phyloP scores from a whole-genome alignment of 1,140 invertebrate genomes.

The Drosophila ambigua region DNA sequence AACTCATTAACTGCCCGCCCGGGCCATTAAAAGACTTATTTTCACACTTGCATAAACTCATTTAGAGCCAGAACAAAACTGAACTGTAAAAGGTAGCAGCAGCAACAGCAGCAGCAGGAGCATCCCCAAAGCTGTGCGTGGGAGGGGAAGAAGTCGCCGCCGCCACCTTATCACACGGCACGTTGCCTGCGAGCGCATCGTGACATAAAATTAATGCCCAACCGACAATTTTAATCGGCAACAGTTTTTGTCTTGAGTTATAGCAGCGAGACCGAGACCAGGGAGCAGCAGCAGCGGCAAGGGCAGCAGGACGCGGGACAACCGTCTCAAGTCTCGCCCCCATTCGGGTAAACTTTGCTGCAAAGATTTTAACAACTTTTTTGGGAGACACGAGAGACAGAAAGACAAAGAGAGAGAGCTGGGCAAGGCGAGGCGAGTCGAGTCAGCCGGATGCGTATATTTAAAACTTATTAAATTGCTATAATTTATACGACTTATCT shows the following conservation, averaged over 20 bases:
- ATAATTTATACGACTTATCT: constrained; percentile 84
- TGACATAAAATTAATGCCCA: constrained; percentile 83
- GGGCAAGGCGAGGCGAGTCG: constrained; percentile 2
- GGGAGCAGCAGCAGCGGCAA: not conserved
- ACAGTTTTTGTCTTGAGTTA: constrained; percentile 81
- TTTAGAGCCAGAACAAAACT: constrained; percentile 69
- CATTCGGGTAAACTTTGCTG: constrained; percentile 62
- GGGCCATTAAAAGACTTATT: constrained; percentile 82
- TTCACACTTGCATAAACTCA: constrained; percentile 82
- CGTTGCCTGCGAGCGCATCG: constrained; percentile 72
- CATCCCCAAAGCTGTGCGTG: constrained; percentile 5
- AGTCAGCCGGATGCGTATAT: constrained; percentile 79
- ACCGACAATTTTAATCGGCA: constrained; percentile 83
- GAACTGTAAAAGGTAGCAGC: constrained; percentile 50
- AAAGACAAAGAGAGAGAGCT: constrained; percentile 27
- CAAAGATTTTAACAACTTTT: constrained; percentile 71
- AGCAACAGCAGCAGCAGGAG: not conserved
- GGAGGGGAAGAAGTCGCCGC: constrained; percentile 15
- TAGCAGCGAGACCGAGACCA: constrained; percentile 40
- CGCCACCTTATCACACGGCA: constrained; percentile 78
- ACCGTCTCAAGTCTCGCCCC: constrained; percentile 25
- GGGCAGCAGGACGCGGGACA: constrained; percentile 7
- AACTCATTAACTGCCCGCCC: constrained; percentile 74
- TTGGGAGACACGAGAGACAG: constrained; percentile 29
- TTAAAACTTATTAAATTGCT: constrained; percentile 84